Percentiles rank a stretch among this genome's conserved stretches.
Conservation (phyloP, 1,140 invertebrate species). For the Drosophila biarmipes region DNA sequence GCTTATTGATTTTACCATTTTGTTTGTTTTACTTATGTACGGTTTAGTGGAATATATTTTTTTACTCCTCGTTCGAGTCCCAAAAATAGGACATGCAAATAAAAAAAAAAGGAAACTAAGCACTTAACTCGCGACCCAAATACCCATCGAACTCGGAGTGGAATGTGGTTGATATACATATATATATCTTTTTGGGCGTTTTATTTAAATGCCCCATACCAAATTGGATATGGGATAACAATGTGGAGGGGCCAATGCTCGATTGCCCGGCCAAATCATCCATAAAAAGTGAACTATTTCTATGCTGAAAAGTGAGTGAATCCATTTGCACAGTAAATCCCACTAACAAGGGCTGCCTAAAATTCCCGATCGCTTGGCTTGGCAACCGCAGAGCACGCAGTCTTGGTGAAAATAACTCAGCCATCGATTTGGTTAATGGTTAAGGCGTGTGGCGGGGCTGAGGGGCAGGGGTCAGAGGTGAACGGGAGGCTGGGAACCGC, state of each 20-base stretch:
- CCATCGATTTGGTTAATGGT: conserved; percentile 58
- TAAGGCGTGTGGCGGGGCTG: conserved; percentile 4
- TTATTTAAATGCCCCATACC: conserved; percentile 6
- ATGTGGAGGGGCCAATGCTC: conserved; percentile 21
- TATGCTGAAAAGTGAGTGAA: conserved; percentile 1
- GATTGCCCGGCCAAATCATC: conserved; percentile 18
- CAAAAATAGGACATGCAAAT: conserved; percentile 6
- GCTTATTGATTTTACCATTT: conserved; percentile 34
- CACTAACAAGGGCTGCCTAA: neutral
- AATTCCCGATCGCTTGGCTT: neutral
- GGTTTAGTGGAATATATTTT: conserved; percentile 12
- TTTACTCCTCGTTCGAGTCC: conserved; percentile 1
- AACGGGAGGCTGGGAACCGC: conserved; percentile 27
- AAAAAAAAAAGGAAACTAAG: conserved; percentile 11
- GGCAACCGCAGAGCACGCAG: conserved; percentile 10
- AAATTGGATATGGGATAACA: conserved; percentile 30
- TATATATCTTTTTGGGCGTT: neutral
- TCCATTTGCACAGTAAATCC: neutral
- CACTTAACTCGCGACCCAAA: conserved; percentile 23
- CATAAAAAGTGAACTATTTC: conserved; percentile 35
- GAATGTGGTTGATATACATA: conserved; percentile 4
- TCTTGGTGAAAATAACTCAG: conserved; percentile 32
- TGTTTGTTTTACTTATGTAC: conserved; percentile 19
- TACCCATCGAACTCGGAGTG: neutral
- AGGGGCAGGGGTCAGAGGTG: neutral